Evolutionary conservation across 2,888 invertebrate species (phyloP).

Genomic region (Drosophila leonis): DNA sequence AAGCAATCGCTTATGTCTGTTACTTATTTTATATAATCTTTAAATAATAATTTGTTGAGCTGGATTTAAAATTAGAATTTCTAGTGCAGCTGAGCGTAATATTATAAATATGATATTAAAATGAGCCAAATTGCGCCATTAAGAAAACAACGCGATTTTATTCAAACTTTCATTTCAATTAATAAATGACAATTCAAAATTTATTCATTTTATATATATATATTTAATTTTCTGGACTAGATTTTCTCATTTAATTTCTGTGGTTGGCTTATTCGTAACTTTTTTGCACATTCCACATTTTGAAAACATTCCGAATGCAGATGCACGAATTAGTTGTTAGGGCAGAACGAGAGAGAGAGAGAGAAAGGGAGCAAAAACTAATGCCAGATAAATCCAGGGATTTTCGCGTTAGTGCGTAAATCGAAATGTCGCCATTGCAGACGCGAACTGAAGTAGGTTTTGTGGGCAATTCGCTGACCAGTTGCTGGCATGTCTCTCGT

Average conservation of each 20-base stretch:
- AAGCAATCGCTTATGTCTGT: too few species aligned
- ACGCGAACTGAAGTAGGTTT: neutral
- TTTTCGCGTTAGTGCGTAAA: constrained; percentile 57
- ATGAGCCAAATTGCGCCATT: neutral
- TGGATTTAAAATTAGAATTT: too few species aligned
- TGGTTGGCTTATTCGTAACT: neutral
- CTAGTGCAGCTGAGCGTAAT: too few species aligned
- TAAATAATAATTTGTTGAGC: too few species aligned
- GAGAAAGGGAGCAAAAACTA: constrained; percentile 23
- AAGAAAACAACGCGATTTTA: neutral
- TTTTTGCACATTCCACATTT: neutral
- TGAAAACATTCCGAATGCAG: neutral
- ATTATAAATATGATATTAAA: neutral
- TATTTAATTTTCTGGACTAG: neutral
- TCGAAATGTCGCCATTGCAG: constrained; percentile 46
- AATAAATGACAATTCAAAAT: neutral
- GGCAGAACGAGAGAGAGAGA: neutral
- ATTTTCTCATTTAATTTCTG: neutral
- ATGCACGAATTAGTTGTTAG: neutral
- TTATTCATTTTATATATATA: neutral
- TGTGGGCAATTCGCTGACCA: constrained; percentile 15
- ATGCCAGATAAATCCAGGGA: constrained; percentile 60
- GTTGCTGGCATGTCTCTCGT: constrained; percentile 21
- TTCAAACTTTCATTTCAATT: neutral
- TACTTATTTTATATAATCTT: too few species aligned